Base-by-base conservation (phyloP, 2,113 vertebrate genomes). In the Gallinago paraguaiae region DNA sequence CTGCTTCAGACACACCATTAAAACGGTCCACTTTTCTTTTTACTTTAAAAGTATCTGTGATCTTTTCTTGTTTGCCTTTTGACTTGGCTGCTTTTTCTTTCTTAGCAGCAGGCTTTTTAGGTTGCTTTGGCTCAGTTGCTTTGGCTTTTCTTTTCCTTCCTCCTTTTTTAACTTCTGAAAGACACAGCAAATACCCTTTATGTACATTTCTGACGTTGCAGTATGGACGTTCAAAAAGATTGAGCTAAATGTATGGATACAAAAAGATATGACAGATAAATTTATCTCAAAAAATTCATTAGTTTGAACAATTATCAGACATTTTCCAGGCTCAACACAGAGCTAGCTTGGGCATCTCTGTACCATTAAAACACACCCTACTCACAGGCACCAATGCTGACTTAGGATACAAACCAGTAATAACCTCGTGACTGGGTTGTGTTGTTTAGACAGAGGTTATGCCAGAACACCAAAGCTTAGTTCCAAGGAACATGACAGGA, bases 11-110 rank as follows among this genome's bases (percentile, higher is more conserved):
- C 92, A 99, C 99, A 17, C 99, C 99, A 80, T 99, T 99, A 92
- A 99, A 99, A 81, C 99, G 99, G 90, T 99, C 99, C 28, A 99
- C 96, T 98, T 99, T 99, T 95, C 99, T 98, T 98, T 99, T 99
- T 75, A 99, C 99, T 98, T 99, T 99, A 95, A 99, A 99, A 11
- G 98, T 97, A 84, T 99, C 99, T 10, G 99, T 99, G n/a, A 99
- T 99, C 97, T 99, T 99, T 94, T 99, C 99, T 95, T 99, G 99
- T 91, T 99, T 99, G 28, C 99, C 99, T 54, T 99, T 98, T 25
- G 98, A 97, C 86, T 98, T 98, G 86, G 96, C 65, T 48, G 97
- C 17, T 68, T 98, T 98, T 81, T 97, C 96, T 71, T 97, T 74
- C 53, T 96, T 92, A 76, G 96, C 85, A 83, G 93, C 91, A 69